phyloP scores from a whole-genome alignment of 2,113 vertebrate genomes.

The Hepsetus odoe region DNA sequence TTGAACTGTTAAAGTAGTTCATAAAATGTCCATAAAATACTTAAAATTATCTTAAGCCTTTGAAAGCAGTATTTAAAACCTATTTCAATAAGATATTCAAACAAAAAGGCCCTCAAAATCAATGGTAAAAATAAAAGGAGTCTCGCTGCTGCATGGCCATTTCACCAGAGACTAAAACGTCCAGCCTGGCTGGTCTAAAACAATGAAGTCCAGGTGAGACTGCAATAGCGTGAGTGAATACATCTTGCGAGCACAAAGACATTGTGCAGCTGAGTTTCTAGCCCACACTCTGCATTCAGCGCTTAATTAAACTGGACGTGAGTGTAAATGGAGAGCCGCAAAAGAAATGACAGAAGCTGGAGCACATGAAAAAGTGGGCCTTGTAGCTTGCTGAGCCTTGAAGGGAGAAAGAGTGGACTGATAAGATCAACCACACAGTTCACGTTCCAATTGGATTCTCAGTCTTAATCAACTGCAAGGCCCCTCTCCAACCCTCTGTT shows the following conservation, averaged over 20 bases:
- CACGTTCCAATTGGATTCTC: conserved; percentile 40
- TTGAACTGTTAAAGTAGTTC: neutral
- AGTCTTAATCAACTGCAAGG: conserved; percentile 46
- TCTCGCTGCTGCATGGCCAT: neutral
- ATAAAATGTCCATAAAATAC: conserved; percentile 7
- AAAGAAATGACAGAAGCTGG: neutral
- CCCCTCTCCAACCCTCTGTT: conserved; percentile 14
- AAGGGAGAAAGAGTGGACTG: neutral
- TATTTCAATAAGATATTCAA: neutral
- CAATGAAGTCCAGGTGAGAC: conserved; percentile 11
- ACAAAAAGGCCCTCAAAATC: conserved; percentile 1
- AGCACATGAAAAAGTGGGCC: conserved; percentile 12
- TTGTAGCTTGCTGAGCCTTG: conserved; percentile 23
- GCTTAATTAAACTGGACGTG: neutral
- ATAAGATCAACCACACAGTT: conserved; percentile 24
- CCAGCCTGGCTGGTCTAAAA: conserved; percentile 2
- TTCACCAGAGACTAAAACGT: neutral
- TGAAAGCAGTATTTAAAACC: neutral
- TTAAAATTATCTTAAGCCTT: neutral
- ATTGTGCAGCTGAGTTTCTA: neutral
- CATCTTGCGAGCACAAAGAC: conserved; percentile 15
- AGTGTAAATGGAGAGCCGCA: neutral
- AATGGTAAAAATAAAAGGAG: neutral
- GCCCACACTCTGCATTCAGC: conserved; percentile 10
- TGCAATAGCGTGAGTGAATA: conserved; percentile 1